Conservation (phyloP, 1,140 invertebrate species). For the Drosophila nebulosa region DNA sequence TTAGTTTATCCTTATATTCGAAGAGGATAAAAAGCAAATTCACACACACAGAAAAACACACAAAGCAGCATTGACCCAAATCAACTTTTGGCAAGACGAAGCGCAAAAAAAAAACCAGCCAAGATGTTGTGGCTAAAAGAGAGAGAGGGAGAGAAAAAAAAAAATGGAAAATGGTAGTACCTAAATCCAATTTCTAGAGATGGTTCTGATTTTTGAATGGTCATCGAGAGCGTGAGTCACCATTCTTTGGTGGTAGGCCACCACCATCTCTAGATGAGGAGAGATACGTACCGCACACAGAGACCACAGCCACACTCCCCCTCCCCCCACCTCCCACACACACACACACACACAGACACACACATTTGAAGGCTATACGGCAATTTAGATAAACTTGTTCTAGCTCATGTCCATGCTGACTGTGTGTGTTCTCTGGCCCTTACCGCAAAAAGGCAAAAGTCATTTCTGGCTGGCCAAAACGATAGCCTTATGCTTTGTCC, state of each 20-base stretch:
- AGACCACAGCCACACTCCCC: not conserved
- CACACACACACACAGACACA: conserved; percentile 49
- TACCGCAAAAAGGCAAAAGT: conserved; percentile 75
- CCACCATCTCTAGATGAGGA: not conserved
- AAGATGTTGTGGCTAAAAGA: conserved; percentile 19
- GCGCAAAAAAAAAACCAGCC: not conserved
- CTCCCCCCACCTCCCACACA: conserved; percentile 19
- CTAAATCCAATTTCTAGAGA: conserved; percentile 54
- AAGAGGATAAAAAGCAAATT: not conserved
- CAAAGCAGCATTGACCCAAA: conserved; percentile 28
- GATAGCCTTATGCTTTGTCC: not conserved
- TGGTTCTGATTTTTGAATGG: not conserved
- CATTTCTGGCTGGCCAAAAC: conserved; percentile 38
- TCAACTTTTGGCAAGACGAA: conserved; percentile 18
- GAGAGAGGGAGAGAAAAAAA: conserved; percentile 29
- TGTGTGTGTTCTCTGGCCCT: conserved; percentile 36
- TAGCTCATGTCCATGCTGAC: conserved; percentile 34
- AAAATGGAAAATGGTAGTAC: conserved; percentile 45
- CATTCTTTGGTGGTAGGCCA: no score
- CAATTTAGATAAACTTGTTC: conserved; percentile 78
- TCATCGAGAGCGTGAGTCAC: not conserved
- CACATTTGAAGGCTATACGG: conserved; percentile 54
- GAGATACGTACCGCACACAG: not conserved
- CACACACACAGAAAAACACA: not conserved
- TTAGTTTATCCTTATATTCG: conserved; percentile 69